Percentiles rank a stretch among this genome's conserved stretches.
These are phyloP conservation scores for Epinotia demarniana DNA, from an alignment of 2,888 invertebrate genomes.

Conservation along the genomic window DNA sequence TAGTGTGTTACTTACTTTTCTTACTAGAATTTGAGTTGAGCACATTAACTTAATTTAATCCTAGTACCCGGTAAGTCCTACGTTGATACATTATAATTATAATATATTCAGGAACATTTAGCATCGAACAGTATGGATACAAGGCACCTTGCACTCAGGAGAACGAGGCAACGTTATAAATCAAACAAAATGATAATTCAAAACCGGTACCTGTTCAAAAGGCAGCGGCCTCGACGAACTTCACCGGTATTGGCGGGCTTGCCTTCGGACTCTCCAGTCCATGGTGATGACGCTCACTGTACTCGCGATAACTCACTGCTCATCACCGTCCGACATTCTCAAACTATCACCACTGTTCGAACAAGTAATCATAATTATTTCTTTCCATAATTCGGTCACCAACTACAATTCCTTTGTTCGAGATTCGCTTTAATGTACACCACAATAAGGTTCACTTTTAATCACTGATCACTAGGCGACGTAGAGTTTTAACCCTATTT, in stretches of 20 bases:
- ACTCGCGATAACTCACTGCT: constrained; percentile 55
- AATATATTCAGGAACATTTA: not conserved
- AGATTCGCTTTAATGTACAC: constrained; percentile 63
- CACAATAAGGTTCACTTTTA: constrained; percentile 67
- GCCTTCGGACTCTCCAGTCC: constrained; percentile 74
- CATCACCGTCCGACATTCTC: constrained; percentile 62
- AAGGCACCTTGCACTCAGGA: constrained; percentile 62
- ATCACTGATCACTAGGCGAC: constrained; percentile 58
- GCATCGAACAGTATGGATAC: constrained; percentile 48
- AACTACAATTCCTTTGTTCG: constrained; percentile 51
- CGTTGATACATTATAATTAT: not conserved
- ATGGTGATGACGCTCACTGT: constrained; percentile 63
- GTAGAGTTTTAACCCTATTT: constrained; percentile 78
- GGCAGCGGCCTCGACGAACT: constrained; percentile 76
- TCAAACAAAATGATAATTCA: constrained; percentile 82
- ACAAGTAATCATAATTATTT: constrained; percentile 64
- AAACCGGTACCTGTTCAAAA: constrained; percentile 84
- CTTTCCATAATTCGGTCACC: constrained; percentile 64
- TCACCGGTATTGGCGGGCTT: constrained; percentile 69
- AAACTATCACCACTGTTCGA: constrained; percentile 46
- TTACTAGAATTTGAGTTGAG: not conserved
- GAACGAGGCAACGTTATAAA: constrained; percentile 71
- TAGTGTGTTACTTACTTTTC: not conserved
- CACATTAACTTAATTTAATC: not conserved
- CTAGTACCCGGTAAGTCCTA: not conserved